phyloP scores from a whole-genome alignment of 2,113 vertebrate species.

The Rostratula benghalensis region DNA sequence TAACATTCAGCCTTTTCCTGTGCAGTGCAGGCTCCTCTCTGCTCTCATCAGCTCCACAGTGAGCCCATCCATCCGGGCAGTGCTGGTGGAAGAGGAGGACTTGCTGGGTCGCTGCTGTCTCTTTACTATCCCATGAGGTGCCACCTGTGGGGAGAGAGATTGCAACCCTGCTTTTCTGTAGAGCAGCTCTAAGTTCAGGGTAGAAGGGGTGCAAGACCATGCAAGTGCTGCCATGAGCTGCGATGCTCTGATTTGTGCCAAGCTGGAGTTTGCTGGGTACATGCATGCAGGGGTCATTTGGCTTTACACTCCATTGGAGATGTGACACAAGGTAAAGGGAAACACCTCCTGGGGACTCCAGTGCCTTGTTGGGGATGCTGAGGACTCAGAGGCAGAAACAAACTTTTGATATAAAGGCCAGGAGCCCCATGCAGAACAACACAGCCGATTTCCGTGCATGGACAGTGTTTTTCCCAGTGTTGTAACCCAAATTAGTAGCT shows the following conservation, averaged over 20 bases:
- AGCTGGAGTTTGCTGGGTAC: background rate
- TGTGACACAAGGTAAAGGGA: background rate
- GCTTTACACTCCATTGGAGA: background rate
- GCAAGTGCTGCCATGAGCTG: background rate
- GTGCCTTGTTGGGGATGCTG: rapidly evolving
- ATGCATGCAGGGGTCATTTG: background rate
- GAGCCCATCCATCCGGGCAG: background rate
- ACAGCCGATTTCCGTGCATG: background rate
- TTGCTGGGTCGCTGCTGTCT: background rate
- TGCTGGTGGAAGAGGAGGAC: background rate
- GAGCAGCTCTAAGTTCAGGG: background rate
- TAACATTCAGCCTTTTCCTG: background rate
- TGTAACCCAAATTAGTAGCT: too few relatives aligned
- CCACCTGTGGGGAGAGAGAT: background rate
- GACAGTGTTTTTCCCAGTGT: background rate
- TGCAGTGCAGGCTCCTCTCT: background rate
- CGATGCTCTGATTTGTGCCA: background rate
- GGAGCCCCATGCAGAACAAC: background rate
- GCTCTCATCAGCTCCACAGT: background rate
- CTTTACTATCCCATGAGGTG: background rate
- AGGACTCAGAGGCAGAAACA: background rate
- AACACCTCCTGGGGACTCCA: background rate
- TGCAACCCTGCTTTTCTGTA: background rate
- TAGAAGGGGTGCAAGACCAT: background rate
- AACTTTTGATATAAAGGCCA: background rate